Percentiles rank a stretch among this genome's conserved stretches.
Conservation (phyloP, 2,888 invertebrate genomes). For the Cryptophagus acutangulus region DNA sequence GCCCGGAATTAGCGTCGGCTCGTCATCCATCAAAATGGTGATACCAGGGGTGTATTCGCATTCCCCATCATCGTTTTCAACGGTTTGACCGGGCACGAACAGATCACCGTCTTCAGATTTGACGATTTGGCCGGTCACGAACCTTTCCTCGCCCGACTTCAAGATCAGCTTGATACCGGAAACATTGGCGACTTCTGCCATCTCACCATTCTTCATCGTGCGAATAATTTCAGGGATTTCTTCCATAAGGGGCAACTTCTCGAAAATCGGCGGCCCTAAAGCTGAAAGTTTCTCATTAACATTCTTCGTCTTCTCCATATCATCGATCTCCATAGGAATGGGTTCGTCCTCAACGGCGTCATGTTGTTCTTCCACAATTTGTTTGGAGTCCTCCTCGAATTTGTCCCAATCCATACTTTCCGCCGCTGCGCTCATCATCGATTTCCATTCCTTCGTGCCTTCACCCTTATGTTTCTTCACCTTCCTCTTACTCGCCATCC, state of each 20-base stretch:
- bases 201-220: slow-evolving; percentile 57
- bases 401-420: slow-evolving; percentile 43
- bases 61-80: slow-evolving; percentile 65
- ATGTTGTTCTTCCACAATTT: slow-evolving; percentile 40
- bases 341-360: slow-evolving; percentile 50
- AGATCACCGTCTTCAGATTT: slow-evolving; percentile 53
- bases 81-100: slow-evolving; percentile 66
- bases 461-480: slow-evolving; percentile 40
- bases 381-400: slow-evolving; percentile 44
- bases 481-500: slow-evolving; percentile 40
- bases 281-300: slow-evolving; percentile 57
- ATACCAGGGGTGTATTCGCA: slow-evolving; percentile 74
- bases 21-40: slow-evolving; percentile 71
- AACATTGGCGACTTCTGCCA: slow-evolving; percentile 57
- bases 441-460: slow-evolving; percentile 41
- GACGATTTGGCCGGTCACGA: slow-evolving; percentile 74
- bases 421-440: slow-evolving; percentile 38
- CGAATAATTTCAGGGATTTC: slow-evolving; percentile 60
- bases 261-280: slow-evolving; percentile 51
- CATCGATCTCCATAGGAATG: slow-evolving; percentile 46
- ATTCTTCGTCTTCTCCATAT: slow-evolving; percentile 57
- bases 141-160: slow-evolving; percentile 57
- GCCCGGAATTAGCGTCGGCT: slow-evolving; percentile 75
- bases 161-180: slow-evolving; percentile 53
- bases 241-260: slow-evolving; percentile 57